These are phyloP conservation scores for Semotilus atromaculatus DNA, from an alignment of 2,797 vertebrate genomes.

Conservation along the genomic window DNA sequence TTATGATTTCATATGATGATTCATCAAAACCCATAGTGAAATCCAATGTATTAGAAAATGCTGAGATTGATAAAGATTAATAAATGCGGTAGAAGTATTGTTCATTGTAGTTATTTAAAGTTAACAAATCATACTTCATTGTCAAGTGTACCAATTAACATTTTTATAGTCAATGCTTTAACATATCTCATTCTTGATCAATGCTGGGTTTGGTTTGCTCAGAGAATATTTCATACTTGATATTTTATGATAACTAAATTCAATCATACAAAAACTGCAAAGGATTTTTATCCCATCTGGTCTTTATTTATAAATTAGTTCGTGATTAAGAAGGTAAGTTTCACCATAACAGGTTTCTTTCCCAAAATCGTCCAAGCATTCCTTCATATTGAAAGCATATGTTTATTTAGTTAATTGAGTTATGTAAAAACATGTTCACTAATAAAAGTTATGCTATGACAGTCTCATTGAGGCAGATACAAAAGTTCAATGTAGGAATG, in stretches of 20 bases:
- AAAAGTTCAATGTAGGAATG: constrained; percentile 8
- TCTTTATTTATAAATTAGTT: constrained; percentile 32
- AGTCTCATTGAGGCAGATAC: background rate
- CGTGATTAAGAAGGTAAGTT: background rate
- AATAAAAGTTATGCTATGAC: background rate
- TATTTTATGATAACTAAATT: background rate
- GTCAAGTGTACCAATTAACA: too few relatives aligned
- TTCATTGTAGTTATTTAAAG: too few relatives aligned
- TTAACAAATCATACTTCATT: too few relatives aligned
- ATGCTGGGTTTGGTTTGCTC: too few relatives aligned
- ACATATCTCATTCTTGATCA: too few relatives aligned
- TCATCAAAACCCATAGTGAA: background rate
- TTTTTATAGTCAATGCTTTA: too few relatives aligned
- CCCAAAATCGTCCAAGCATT: background rate
- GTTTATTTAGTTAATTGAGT: background rate
- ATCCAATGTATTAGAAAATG: too few relatives aligned
- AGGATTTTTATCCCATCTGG: constrained; percentile 1
- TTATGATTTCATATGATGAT: background rate
- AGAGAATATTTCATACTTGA: background rate
- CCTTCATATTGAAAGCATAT: background rate
- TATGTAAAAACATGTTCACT: constrained; percentile 9
- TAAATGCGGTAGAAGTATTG: too few relatives aligned
- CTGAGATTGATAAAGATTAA: too few relatives aligned
- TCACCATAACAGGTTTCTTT: background rate
- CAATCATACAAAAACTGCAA: background rate